A percentile compares a stretch with the other conserved stretches of the same genome.
These are phyloP conservation scores for Ennomos fuscantarius DNA, from an alignment of 2,888 invertebrate species.

Conservation along the genomic window DNA sequence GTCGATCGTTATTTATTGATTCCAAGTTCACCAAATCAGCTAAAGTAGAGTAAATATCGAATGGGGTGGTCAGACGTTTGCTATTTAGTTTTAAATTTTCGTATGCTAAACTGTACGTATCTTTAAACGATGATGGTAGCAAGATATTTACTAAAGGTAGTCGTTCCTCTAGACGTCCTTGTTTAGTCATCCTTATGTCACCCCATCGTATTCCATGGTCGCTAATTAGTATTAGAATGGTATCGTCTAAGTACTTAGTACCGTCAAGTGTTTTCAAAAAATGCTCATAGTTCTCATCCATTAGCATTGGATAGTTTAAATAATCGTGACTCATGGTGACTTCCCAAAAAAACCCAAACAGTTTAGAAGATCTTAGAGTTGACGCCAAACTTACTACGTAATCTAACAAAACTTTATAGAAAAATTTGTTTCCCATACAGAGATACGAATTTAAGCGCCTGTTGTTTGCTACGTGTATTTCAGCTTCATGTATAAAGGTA, in stretches of 20 bases:
- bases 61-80: slow-evolving; percentile 91
- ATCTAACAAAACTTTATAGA: slow-evolving; percentile 89
- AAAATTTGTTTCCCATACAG: slow-evolving; percentile 89
- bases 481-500: slow-evolving; percentile 89
- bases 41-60: slow-evolving; percentile 93
- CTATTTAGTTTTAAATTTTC: slow-evolving; percentile 88
- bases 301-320: slow-evolving; percentile 90
- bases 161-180: slow-evolving; percentile 94
- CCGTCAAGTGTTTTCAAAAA: slow-evolving; percentile 84
- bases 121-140: slow-evolving; percentile 89
- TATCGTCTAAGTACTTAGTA: slow-evolving; percentile 86
- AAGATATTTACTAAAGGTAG: slow-evolving; percentile 91
- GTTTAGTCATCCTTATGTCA: slow-evolving; percentile 91
- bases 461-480: slow-evolving; percentile 87
- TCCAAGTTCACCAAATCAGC: slow-evolving; percentile 87
- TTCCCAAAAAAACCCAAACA: slow-evolving; percentile 95
- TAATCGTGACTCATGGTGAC: slow-evolving; percentile 93
- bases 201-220: slow-evolving; percentile 97
- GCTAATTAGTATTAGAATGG: slow-evolving; percentile 90
- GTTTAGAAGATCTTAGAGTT: slow-evolving; percentile 84
- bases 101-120: slow-evolving; percentile 86
- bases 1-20: slow-evolving; percentile 67
- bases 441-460: slow-evolving; percentile 87
- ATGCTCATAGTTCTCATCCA: slow-evolving; percentile 87
- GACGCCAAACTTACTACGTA: slow-evolving; percentile 88